These are phyloP conservation scores for Tokudaia tokunoshimensis DNA, from an alignment of 2,797 vertebrate species.

Conservation along the genomic window DNA sequence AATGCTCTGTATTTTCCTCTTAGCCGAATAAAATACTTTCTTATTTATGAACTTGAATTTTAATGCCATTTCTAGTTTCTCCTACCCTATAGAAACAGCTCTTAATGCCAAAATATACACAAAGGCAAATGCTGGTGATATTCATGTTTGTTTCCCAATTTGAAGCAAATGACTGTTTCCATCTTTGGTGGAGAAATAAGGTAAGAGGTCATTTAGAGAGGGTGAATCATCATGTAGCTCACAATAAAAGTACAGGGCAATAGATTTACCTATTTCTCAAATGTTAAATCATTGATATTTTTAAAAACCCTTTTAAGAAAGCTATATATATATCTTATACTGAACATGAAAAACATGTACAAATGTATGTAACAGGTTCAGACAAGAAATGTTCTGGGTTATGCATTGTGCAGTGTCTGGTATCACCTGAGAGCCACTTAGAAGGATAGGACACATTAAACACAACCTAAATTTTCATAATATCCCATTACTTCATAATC, in stretches of 20 bases:
- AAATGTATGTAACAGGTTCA: background rate
- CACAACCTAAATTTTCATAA: background rate
- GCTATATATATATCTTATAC: background rate
- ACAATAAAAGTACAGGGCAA: background rate
- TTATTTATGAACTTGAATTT: conserved; percentile 55
- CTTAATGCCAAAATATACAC: conserved; percentile 44
- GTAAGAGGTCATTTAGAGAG: background rate
- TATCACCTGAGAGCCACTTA: background rate
- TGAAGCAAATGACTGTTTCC: background rate
- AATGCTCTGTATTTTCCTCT: conserved; percentile 34
- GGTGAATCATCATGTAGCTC: background rate
- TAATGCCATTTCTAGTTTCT: conserved; percentile 50
- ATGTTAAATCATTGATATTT: background rate
- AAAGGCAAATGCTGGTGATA: background rate
- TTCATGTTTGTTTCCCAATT: background rate
- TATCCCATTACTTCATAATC: background rate
- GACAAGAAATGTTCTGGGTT: background rate
- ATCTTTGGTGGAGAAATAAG: background rate
- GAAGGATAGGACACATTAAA: background rate
- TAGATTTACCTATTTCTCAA: background rate
- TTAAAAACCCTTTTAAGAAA: background rate
- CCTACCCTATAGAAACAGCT: background rate
- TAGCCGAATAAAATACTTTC: conserved; percentile 25
- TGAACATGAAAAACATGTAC: background rate
- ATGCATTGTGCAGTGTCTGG: background rate